phyloP scores from a whole-genome alignment of 2,888 invertebrate species.

The Asteroscopus sphinx region DNA sequence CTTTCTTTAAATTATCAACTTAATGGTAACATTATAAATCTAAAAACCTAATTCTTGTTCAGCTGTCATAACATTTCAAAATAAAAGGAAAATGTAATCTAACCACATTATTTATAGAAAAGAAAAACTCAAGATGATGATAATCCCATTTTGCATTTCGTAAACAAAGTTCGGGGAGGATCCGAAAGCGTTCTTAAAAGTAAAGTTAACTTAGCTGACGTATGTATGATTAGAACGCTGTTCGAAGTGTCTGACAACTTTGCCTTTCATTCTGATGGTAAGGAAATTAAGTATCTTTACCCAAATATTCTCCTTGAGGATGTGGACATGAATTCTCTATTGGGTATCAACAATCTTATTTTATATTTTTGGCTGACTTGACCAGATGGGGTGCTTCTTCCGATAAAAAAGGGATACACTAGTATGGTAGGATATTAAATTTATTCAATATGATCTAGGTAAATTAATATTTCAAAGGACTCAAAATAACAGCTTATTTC shows the following conservation, averaged over 20 bases:
- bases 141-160: slow-evolving; percentile 52
- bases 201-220: slow-evolving; percentile 47
- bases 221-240: slow-evolving; percentile 52
- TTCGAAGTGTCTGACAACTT: slow-evolving; percentile 51
- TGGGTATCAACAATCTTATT: too few relatives aligned
- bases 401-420: too few relatives aligned
- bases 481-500: too few relatives aligned
- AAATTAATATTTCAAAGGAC: too few relatives aligned
- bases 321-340: slow-evolving; percentile 6
- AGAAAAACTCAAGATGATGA: slow-evolving; percentile 36
- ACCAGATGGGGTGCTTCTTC: too few relatives aligned
- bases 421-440: too few relatives aligned
- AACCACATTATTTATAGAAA: slow-evolving; percentile 31
- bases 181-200: slow-evolving; percentile 54
- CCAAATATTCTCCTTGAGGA: slow-evolving; percentile 31
- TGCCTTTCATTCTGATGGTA: slow-evolving; percentile 47
- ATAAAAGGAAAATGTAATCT: slow-evolving; percentile 23
- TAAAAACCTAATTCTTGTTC: not conserved
- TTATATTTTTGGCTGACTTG: too few relatives aligned
- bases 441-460: too few relatives aligned
- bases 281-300: slow-evolving; percentile 46
- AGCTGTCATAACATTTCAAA: slow-evolving; percentile 17
- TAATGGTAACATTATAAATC: too few relatives aligned
- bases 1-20: too few relatives aligned
- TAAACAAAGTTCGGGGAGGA: slow-evolving; percentile 46